Evolutionary conservation across 2,797 vertebrate species (phyloP), one percentile per base, ranked within the genome.

Genomic region (Peromyscus aztecus): DNA sequence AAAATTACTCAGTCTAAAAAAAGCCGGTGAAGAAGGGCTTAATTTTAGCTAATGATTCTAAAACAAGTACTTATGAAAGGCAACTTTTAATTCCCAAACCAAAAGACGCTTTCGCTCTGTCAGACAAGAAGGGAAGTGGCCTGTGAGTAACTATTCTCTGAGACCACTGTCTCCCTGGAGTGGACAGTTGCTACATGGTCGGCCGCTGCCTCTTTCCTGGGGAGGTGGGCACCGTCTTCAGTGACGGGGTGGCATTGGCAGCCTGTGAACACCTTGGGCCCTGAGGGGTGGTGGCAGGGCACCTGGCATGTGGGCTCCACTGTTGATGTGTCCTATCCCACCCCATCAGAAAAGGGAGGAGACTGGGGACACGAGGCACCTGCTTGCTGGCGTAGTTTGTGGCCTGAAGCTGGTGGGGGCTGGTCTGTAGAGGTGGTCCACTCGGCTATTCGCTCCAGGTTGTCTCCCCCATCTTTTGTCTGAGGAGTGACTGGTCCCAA

Each of bases 31-130:
- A 89, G 55, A 94, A 91, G 93, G 16, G n/a, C 86, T 75, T 94
- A 87, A 94, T 90, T 94, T 94, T 88, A 97, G 96, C 95, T 37
- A 87, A 95, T 52, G 59, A 14, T 61, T 80, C 93, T 87, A 92
- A 94, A 92, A 71, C 31, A 34, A 92, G 81, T 31, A 8, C 67
- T 83, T 86, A 46, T 0, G 9, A 89, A 90, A 91, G 63, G 75
- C 88, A 34, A 55, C 46, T 81, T 75, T 86, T 43, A 46, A 16
- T 86, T 90, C 76, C 73, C 85, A 4, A 71, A 77, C 57, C 81
- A 0, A 71, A 78, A 49, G 52, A 85, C 34, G 24, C 40, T 31
- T 29, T 89, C 40, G 0, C 2, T 16, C 17, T 52, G 71, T 40
- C 31, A 78, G 61, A 55, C 52, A 49, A 75, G 81, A 43, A 73